Conservation (phyloP, 2,797 vertebrate species). For the Rhinophrynus dorsalis region DNA sequence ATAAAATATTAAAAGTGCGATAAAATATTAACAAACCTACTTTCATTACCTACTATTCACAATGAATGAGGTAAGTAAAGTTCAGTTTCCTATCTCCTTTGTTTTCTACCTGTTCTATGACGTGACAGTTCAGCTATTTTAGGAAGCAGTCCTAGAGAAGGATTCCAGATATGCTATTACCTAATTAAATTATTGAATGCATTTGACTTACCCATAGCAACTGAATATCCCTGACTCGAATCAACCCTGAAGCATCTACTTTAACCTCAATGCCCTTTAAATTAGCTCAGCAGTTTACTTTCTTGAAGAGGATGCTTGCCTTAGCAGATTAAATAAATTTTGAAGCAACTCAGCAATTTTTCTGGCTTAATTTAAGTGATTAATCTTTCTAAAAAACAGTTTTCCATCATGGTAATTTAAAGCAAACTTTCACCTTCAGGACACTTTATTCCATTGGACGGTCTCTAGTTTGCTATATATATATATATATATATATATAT, state of each 20-base stretch:
- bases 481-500: no score
- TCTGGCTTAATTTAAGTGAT: no score
- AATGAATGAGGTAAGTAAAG: background rate
- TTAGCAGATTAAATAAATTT: no score
- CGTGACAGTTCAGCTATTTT: conserved; percentile 12
- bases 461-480: no score
- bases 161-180: conserved; percentile 15
- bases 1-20: conserved; percentile 33
- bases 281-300: background rate
- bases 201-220: background rate
- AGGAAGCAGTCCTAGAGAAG: background rate
- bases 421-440: no score
- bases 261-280: background rate
- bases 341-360: no score
- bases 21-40: conserved; percentile 34
- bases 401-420: no score
- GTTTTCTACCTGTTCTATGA: background rate
- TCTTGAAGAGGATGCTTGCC: no score
- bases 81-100: background rate
- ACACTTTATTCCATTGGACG: no score
- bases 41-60: conserved; percentile 10
- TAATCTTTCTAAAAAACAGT: no score
- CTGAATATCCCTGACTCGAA: background rate
- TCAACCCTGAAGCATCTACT: background rate
- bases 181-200: conserved; percentile 12